A percentile compares a stretch with the other conserved stretches of the same genome.
Evolutionary conservation across 92 coral and sea anemone species (phyloP).

Genomic region (Pocillopora grandis): DNA sequence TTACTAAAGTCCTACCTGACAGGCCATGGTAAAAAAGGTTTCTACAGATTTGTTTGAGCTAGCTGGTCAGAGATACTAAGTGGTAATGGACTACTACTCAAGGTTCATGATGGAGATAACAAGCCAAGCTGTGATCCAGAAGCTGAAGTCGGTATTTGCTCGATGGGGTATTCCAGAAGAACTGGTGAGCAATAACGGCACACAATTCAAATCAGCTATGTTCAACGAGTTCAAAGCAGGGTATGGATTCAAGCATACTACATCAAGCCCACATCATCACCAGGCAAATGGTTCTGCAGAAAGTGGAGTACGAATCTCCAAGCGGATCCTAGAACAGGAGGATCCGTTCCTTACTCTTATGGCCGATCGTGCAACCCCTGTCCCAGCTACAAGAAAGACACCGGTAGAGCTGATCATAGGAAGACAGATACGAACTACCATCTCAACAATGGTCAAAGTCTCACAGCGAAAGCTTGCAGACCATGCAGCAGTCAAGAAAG

Average conservation of each 20-base stretch:
- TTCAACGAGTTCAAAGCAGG: slow-evolving; percentile 36
- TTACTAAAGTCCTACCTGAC: slow-evolving; percentile 31
- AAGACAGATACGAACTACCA: slow-evolving; percentile 45
- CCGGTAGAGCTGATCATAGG: slow-evolving; percentile 48
- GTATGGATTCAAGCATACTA: slow-evolving; percentile 51
- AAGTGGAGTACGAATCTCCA: slow-evolving; percentile 54
- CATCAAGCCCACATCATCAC: slow-evolving; percentile 59
- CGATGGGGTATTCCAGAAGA: slow-evolving; percentile 61
- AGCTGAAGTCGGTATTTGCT: slow-evolving; percentile 61
- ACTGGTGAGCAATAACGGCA: slow-evolving; percentile 46
- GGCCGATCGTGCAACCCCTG: slow-evolving; percentile 58
- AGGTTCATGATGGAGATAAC: slow-evolving; percentile 44
- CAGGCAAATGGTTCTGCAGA: slow-evolving; percentile 60
- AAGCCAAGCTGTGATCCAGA: slow-evolving; percentile 35
- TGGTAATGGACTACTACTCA: slow-evolving; percentile 49
- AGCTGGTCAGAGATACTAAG: slow-evolving; percentile 35
- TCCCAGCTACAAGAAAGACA: slow-evolving; percentile 36
- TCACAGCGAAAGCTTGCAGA: no score
- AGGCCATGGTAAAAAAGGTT: slow-evolving; percentile 61
- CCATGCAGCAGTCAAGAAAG: no score
- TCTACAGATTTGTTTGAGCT: slow-evolving; percentile 43
- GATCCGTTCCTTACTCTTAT: slow-evolving; percentile 55
- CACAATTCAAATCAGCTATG: slow-evolving; percentile 43
- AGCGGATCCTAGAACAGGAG: slow-evolving; percentile 46
- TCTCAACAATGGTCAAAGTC: slow-evolving; percentile 6